Evolutionary conservation across 2,797 vertebrate species (phyloP), one percentile per base, ranked within the genome.

Genomic region (Phataginus tetradactyla): DNA sequence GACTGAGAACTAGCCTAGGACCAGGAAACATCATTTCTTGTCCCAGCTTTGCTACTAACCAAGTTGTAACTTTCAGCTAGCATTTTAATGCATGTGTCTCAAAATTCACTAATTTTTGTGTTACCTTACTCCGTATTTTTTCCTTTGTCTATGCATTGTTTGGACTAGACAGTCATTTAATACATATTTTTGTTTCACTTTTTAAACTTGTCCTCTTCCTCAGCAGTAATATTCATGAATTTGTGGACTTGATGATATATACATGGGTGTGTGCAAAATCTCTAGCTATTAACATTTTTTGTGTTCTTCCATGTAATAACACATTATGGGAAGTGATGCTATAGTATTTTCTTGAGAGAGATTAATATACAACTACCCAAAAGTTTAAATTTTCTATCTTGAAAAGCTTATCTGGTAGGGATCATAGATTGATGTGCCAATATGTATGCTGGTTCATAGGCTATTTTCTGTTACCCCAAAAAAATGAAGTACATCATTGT

Each of bases 181-280:
- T 81, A 39, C 55, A 23, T 66, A 55, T 78, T 91, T 94, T 77
- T 53, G 89, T 95, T 90, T 92, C 34, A 75, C 57, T 14, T 18
- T n/a, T 77, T 84, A 57, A 64, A 94, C 23, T 27, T 37, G 69
- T 32, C 57, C 2, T 75, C 9, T 78, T 93, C 27, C 23, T 96
- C 66, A 64, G 39, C 6, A 79, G 5, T 66, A 84, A 23, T 74
- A 59, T 86, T 66, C 15, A 29, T 55, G 59, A 61, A 14, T 25
- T 84, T 87, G 57, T 1, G 64, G 10, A 78, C 27, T 86, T 80
- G 34, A 21, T n/a, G 29, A 61, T 5, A 66, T 14, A 23, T 15
- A 66, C 0, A 14, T 17, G 14, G 20, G 71, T 2, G 61, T 27
- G 61, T 18, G 77, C 12, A 53, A 2, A 77, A n/a, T 83, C 17